These are phyloP conservation scores for Girardinichthys multiradiatus DNA, from an alignment of 2,113 vertebrate species.

Conservation along the genomic window DNA sequence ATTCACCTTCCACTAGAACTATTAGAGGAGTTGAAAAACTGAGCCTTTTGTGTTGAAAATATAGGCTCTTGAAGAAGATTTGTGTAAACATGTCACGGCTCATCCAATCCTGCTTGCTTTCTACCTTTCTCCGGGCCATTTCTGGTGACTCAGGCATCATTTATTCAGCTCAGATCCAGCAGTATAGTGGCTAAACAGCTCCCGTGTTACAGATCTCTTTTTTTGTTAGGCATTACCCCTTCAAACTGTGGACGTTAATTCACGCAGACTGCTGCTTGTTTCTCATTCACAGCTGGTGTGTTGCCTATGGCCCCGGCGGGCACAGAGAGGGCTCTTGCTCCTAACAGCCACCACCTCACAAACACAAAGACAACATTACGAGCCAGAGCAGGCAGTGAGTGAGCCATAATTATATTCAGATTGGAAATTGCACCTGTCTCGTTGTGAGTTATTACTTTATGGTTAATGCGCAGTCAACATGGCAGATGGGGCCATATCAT, in stretches of 20 bases:
- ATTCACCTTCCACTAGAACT: background rate
- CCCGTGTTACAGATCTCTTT: slow-evolving; percentile 49
- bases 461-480: slow-evolving; percentile 58
- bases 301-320: slow-evolving; percentile 38
- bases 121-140: slow-evolving; percentile 22
- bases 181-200: slow-evolving; percentile 44
- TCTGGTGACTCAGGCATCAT: slow-evolving; percentile 34
- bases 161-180: slow-evolving; percentile 53
- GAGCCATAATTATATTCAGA: slow-evolving; percentile 70
- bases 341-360: slow-evolving; percentile 36
- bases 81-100: slow-evolving; percentile 8
- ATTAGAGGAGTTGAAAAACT: background rate
- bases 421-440: slow-evolving; percentile 70
- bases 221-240: slow-evolving; percentile 37
- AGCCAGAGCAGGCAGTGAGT: slow-evolving; percentile 34
- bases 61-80: background rate
- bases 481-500: slow-evolving; percentile 56
- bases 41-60: background rate
- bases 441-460: slow-evolving; percentile 68
- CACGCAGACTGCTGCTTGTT: slow-evolving; percentile 54
- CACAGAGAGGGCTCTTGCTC: slow-evolving; percentile 38
- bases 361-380: slow-evolving; percentile 56
- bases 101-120: slow-evolving; percentile 18
- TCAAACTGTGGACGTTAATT: slow-evolving; percentile 63
- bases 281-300: slow-evolving; percentile 59